Evolutionary conservation across 1,140 invertebrate genomes (phyloP), one percentile per base, ranked within the genome.

Genomic region (Meteorus sp.): DNA sequence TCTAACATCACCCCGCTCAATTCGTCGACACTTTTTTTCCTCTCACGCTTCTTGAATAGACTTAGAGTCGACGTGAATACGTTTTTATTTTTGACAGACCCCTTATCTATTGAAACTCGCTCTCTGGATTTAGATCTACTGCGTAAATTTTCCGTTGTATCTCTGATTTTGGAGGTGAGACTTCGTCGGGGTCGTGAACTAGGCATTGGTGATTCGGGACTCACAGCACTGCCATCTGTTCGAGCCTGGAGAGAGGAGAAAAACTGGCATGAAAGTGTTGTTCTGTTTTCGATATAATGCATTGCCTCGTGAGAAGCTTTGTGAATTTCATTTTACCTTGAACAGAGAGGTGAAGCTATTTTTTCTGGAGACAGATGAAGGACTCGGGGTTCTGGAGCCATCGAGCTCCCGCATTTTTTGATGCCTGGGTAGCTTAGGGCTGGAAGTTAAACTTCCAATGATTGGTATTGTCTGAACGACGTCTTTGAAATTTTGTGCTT

Each of bases 311-410:
- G 19, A 31, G 45, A 56, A 45, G 9, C 4, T 23, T 37, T 41
- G 33, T 25, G 82, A 79, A 3, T 78, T 79, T 68, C 83, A 82
- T 43, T 76, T 79, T 59, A 85, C 86, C 71, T 87, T 88, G 66
- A 92, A 92, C 4, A 92, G 73, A 1, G 88, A 90, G 59, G 88
- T 86, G 64, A 92, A 91, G 17, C 89, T 91, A 61, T 87, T 90
- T 69, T 91, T 91, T 41, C 90, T 80, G 0, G 89, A 90, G 0
- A 87, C 82, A 0, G 85, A 79, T 11, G 77, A 83, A 7, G 84
- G 85, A 62, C 84, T 85, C 0, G 84, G 83, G 15, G 81, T 84
- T 41, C 77, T 73, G 2, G 78, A 78, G 66, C 79, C 64, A 70
- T 76, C 76, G 1, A 73, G 63, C 25, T 78, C 75, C 6, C 81